phyloP scores from a whole-genome alignment of 1,140 invertebrate genomes.

The Apis florea region DNA sequence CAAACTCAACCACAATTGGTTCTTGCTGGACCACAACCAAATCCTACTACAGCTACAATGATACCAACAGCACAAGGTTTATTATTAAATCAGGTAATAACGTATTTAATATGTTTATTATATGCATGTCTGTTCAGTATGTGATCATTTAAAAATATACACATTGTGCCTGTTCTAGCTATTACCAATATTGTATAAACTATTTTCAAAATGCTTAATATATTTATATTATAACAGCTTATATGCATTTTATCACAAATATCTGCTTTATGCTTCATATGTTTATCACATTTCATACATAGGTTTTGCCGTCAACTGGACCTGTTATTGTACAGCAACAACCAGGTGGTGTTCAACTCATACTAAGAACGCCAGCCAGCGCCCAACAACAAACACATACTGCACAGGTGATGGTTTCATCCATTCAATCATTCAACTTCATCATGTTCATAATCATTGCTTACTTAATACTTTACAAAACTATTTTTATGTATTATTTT shows the following conservation, averaged over 20 bases:
- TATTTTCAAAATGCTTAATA: conserved; percentile 57
- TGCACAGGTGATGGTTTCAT: conserved; percentile 80
- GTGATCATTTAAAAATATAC: conserved; percentile 42
- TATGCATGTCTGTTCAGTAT: conserved; percentile 48
- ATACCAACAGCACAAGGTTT: conserved; percentile 79
- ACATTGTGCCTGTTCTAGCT: conserved; percentile 36
- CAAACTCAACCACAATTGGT: conserved; percentile 79
- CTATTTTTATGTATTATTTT: conserved; percentile 22
- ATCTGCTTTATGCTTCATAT: conserved; percentile 60
- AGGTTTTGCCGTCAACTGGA: conserved; percentile 79
- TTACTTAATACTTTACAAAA: conserved; percentile 51
- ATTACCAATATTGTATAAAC: conserved; percentile 38
- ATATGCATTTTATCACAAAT: conserved; percentile 43
- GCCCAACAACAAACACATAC: conserved; percentile 80
- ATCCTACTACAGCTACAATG: conserved; percentile 75
- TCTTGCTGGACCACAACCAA: conserved; percentile 76
- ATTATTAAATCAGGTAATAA: conserved; percentile 77
- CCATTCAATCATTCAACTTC: conserved; percentile 67
- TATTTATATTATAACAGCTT: conserved; percentile 53
- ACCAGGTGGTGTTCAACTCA: conserved; percentile 78
- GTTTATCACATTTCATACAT: conserved; percentile 64
- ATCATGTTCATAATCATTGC: conserved; percentile 54
- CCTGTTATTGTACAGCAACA: conserved; percentile 80
- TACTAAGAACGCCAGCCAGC: conserved; percentile 77
- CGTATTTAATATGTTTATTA: conserved; percentile 29